phyloP scores from a whole-genome alignment of 23 tunicate genomes.

The Trididemnum miniatum region DNA sequence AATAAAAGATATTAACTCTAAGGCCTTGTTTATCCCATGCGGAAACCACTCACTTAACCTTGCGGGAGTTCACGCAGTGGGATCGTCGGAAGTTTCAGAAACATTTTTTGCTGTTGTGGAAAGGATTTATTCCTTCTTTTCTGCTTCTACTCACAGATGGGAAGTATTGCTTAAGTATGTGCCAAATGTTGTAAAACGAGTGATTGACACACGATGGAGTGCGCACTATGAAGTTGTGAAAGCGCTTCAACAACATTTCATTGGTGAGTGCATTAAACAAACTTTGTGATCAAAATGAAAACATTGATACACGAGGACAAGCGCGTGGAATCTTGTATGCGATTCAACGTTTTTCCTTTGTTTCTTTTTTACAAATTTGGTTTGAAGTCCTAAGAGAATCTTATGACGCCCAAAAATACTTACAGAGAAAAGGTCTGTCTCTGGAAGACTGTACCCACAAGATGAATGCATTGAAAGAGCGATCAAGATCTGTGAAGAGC shows the following conservation, averaged over 20 bases:
- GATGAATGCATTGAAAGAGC: conserved; percentile 22
- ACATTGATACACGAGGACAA: conserved; percentile 39
- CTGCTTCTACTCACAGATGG: conserved; percentile 28
- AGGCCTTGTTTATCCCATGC: conserved; percentile 22
- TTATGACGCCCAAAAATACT: conserved; percentile 30
- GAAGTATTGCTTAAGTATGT: conserved; percentile 27
- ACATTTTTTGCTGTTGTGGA: conserved; percentile 23
- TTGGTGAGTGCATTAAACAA: conserved; percentile 29
- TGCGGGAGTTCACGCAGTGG: conserved; percentile 40
- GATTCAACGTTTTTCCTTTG: conserved; percentile 18
- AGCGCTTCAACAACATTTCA: conserved; percentile 22
- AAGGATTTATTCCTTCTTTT: conserved; percentile 24
- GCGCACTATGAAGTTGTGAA: conserved; percentile 26
- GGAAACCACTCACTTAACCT: conserved; percentile 29
- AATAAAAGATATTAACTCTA: conserved; percentile 23
- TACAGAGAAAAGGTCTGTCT: conserved; percentile 30
- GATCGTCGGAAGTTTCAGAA: conserved; percentile 28
- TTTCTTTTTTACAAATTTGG: conserved; percentile 45
- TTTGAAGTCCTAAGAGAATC: conserved; percentile 34
- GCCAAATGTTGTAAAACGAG: conserved; percentile 19
- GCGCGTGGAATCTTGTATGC: conserved; percentile 31
- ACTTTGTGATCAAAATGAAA: conserved; percentile 31
- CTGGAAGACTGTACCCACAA: conserved; percentile 37
- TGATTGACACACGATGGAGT: conserved; percentile 33
- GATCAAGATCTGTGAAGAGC: background rate